Evolutionary conservation across 2,797 vertebrate species (phyloP), one percentile per base, ranked within the genome.

Genomic region (Trachops cirrhosus): DNA sequence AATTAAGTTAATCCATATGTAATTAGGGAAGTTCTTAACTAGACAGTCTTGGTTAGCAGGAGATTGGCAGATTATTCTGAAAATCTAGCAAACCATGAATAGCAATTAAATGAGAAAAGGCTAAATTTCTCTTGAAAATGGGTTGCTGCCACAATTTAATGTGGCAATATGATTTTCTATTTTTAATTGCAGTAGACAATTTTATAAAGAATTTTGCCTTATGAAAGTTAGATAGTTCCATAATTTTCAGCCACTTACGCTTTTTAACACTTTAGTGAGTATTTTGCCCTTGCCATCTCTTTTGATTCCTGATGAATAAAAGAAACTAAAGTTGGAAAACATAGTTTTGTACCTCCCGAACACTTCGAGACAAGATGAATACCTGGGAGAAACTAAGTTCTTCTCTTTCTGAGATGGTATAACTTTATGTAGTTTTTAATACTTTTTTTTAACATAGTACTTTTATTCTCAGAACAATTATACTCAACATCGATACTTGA

Each of bases 51-150:
- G 91, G 37, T 89, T 96, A 97, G 91, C 57, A 86, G 78, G 79
- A 95, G 84, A 96, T 71, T 82, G 86, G 67, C 67, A 96, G 92
- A 93, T 83, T 91, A 88, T 94, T 89, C 97, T 96, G 68, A 94
- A 95, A 97, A 67, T 92, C 93, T 91, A 95, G 93, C 92, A 95
- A 96, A 89, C 64, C 79, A 95, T 73, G 94, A 93, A 78, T 62
- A 96, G 86, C 59, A 95, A 92, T 96, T 94, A 97, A 96, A 95
- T 62, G 94, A 96, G 93, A 92, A 97, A 92, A 92, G 79, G 92
- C 59, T 96, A 52, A 95, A 79, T 97, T 97, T 78, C 57, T 37
- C 91, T 86, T 95, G 75, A 86, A 89, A 97, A 94, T 92, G 94
- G 70, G 80, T 64, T 94, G 37, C 93, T 83, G 88, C 90, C 90